Conservation (phyloP, 1,140 invertebrate genomes). For the Amphibalanus amphitrite region DNA sequence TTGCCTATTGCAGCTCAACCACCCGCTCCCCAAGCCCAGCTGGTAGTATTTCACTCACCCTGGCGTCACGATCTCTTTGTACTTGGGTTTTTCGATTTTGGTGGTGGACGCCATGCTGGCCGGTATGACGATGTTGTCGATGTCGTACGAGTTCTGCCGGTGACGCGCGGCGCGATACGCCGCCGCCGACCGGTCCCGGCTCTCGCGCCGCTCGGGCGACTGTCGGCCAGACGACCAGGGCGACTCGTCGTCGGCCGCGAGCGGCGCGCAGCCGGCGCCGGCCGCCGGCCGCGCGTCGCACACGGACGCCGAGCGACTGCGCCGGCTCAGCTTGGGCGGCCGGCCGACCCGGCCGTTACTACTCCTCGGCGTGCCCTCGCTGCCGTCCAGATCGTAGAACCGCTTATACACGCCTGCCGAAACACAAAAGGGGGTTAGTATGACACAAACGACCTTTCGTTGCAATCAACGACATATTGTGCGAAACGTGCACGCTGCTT, state of each 20-base stretch:
- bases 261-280: background rate
- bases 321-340: background rate
- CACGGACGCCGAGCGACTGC: background rate
- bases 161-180: constrained; percentile 24
- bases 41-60: constrained; percentile 51
- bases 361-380: background rate
- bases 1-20: too few species aligned
- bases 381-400: background rate
- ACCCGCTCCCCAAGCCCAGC: too few species aligned
- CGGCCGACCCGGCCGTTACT: constrained; percentile 8
- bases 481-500: too few species aligned
- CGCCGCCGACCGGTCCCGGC: background rate
- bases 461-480: too few species aligned
- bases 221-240: background rate
- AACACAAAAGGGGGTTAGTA: too few species aligned
- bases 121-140: constrained; percentile 95
- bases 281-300: background rate
- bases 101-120: constrained; percentile 83
- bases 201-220: background rate
- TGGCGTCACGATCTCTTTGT: constrained; percentile 93
- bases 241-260: constrained; percentile 3
- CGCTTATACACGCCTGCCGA: constrained; percentile 2
- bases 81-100: constrained; percentile 76
- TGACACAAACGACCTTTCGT: too few species aligned
- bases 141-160: constrained; percentile 68